phyloP scores from a whole-genome alignment of 2,888 invertebrate species.

The Teleogryllus oceanicus region DNA sequence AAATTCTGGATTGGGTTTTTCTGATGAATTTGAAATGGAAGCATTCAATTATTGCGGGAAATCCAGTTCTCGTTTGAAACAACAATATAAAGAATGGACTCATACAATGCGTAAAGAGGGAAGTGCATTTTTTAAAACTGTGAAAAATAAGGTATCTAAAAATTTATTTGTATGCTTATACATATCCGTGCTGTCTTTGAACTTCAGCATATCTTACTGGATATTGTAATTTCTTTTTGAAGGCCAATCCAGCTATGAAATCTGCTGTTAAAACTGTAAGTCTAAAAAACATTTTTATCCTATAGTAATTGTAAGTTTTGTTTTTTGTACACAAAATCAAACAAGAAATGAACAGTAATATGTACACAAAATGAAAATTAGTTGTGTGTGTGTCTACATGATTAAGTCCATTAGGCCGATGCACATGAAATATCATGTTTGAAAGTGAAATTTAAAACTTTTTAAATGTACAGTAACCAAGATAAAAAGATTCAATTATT shows the following conservation, averaged over 20 bases:
- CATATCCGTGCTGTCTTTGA: background rate
- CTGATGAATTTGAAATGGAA: constrained; percentile 94
- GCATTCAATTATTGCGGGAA: constrained; percentile 68
- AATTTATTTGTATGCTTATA: background rate
- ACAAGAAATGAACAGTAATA: too few species aligned
- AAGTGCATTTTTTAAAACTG: constrained; percentile 77
- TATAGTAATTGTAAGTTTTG: too few species aligned
- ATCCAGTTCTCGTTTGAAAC: constrained; percentile 60
- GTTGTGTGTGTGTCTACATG: too few species aligned
- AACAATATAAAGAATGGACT: constrained; percentile 77
- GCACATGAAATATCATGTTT: too few species aligned
- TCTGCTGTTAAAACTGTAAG: background rate
- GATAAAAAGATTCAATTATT: too few species aligned
- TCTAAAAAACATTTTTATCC: background rate
- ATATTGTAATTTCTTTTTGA: background rate
- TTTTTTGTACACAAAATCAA: too few species aligned
- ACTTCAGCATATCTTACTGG: background rate
- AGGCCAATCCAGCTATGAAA: background rate
- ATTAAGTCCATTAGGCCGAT: too few species aligned
- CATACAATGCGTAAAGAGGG: constrained; percentile 75
- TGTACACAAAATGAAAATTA: too few species aligned
- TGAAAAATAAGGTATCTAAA: constrained; percentile 76
- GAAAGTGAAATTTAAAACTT: too few species aligned
- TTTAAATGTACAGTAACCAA: too few species aligned
- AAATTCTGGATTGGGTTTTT: constrained; percentile 85